These are phyloP conservation scores for Drosophila tani DNA, from an alignment of 1,140 invertebrate genomes.

Conservation along the genomic window DNA sequence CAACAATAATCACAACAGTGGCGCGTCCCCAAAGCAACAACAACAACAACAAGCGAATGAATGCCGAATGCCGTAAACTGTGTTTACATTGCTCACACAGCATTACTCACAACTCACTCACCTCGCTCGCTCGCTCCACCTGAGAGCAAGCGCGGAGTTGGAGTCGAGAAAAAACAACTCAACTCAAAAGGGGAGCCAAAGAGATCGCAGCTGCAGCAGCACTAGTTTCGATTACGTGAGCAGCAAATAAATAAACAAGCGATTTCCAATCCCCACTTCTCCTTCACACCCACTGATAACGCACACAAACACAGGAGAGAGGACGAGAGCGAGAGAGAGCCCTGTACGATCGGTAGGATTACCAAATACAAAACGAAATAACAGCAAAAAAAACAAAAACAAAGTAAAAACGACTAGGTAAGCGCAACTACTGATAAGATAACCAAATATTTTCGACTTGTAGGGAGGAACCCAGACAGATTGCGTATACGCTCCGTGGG, in stretches of 20 bases:
- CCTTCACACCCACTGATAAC: slow-evolving; percentile 30
- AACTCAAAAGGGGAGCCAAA: background rate
- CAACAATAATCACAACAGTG: slow-evolving; percentile 29
- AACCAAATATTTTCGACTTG: slow-evolving; percentile 19
- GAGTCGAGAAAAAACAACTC: slow-evolving; percentile 6
- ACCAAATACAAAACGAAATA: slow-evolving; percentile 18
- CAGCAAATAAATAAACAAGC: slow-evolving; percentile 47
- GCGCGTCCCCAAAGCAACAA: slow-evolving; percentile 31
- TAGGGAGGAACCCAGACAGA: slow-evolving; percentile 7
- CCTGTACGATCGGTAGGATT: slow-evolving; percentile 26
- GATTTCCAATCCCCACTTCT: slow-evolving; percentile 8
- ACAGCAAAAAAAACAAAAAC: background rate
- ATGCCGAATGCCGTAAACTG: slow-evolving; percentile 63
- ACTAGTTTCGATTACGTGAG: slow-evolving; percentile 54
- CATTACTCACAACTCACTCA: slow-evolving; percentile 50
- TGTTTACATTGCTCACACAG: slow-evolving; percentile 66
- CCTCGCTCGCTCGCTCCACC: slow-evolving; percentile 24
- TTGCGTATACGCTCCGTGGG: slow-evolving; percentile 36
- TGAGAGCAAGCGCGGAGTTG: background rate
- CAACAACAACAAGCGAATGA: slow-evolving; percentile 9
- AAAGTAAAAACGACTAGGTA: slow-evolving; percentile 22
- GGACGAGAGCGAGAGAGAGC: slow-evolving; percentile 7
- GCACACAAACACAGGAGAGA: background rate
- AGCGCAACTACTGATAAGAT: slow-evolving; percentile 37
- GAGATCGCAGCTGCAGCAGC: slow-evolving; percentile 33